A percentile compares a stretch with the other conserved stretches of the same genome.
Conservation (phyloP, 2,113 vertebrate genomes). For the Charadrius vociferus region DNA sequence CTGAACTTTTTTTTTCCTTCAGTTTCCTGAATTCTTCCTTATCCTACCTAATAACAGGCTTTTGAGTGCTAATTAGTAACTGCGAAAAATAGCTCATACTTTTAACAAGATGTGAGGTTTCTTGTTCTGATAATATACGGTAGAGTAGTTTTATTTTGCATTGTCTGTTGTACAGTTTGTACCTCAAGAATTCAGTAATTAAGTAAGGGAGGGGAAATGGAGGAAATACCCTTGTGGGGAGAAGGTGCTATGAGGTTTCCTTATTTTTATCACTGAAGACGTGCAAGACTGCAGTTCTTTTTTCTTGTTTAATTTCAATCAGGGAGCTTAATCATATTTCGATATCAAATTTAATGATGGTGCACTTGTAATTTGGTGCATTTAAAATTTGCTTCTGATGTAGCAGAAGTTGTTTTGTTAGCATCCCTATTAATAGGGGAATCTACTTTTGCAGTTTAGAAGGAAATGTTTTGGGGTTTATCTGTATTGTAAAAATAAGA, state of each 20-base stretch:
- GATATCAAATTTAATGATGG: neutral
- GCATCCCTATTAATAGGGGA: neutral
- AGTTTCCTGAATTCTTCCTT: neutral
- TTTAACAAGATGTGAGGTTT: neutral
- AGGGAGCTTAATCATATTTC: neutral
- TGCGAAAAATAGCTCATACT: neutral
- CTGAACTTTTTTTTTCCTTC: neutral
- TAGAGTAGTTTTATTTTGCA: neutral
- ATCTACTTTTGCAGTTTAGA: neutral
- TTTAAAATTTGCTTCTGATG: neutral
- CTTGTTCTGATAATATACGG: neutral
- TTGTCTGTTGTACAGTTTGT: neutral
- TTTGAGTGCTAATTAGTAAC: neutral
- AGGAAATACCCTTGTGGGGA: neutral
- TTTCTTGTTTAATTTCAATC: conserved; percentile 17
- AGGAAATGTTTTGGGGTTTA: neutral
- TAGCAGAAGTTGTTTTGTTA: neutral
- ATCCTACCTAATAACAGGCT: neutral
- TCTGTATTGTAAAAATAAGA: neutral
- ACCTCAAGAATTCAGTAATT: conserved; percentile 3
- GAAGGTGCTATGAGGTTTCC: neutral
- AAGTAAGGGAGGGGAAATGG: neutral
- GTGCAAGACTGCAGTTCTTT: neutral
- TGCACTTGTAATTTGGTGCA: neutral
- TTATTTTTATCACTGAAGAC: neutral